These are phyloP conservation scores for Drosophila sp. DNA, from an alignment of 1,140 invertebrate genomes.

Conservation along the genomic window DNA sequence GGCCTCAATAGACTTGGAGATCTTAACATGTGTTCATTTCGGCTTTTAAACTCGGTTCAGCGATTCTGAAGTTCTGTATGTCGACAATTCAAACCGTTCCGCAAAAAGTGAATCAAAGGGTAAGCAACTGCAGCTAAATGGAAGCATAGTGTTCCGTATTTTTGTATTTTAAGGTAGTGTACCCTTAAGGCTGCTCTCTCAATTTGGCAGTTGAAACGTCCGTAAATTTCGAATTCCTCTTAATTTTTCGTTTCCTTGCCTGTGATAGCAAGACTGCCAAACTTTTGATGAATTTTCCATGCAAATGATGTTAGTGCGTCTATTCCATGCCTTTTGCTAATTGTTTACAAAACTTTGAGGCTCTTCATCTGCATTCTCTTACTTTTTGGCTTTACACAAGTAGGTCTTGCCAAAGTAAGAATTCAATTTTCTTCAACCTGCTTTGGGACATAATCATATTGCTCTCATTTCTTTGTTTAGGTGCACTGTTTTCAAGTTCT, in stretches of 20 bases:
- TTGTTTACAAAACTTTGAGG: neutral
- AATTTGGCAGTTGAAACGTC: neutral
- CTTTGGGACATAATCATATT: neutral
- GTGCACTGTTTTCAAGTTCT: neutral
- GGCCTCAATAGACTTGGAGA: too few species aligned
- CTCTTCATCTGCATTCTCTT: neutral
- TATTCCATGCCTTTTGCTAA: neutral
- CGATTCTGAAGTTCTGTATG: too few species aligned
- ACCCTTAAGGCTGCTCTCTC: neutral
- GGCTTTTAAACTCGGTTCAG: too few species aligned
- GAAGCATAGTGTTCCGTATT: too few species aligned
- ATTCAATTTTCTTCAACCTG: neutral
- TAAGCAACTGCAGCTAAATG: too few species aligned
- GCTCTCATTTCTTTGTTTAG: neutral
- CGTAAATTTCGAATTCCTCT: neutral
- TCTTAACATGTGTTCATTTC: too few species aligned
- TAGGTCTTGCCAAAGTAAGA: neutral
- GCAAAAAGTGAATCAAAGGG: too few species aligned
- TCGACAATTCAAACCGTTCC: too few species aligned
- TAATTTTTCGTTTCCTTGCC: neutral
- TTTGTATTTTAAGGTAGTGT: too few species aligned
- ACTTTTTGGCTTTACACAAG: neutral
- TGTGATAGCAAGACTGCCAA: neutral
- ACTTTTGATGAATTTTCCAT: conserved; percentile 3
- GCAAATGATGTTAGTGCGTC: neutral